Evolutionary conservation across 2,113 vertebrate genomes (phyloP).

Genomic region (Dissostichus mawsoni): DNA sequence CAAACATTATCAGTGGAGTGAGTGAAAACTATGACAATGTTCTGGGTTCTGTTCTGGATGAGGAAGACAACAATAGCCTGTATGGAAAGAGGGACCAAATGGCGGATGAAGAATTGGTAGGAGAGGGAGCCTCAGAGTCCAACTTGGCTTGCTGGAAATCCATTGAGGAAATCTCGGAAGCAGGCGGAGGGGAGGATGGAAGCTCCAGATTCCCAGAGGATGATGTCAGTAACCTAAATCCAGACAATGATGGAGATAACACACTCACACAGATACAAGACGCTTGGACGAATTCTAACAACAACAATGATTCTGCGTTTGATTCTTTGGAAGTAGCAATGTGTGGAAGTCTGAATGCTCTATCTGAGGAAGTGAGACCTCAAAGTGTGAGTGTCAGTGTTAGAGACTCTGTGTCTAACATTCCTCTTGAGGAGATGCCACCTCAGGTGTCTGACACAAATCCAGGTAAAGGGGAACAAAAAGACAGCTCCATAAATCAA

Average conservation of each 20-base stretch:
- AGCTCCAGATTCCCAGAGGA: slow-evolving; percentile 76
- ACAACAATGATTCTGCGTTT: slow-evolving; percentile 59
- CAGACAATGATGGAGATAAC: slow-evolving; percentile 64
- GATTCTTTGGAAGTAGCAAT: slow-evolving; percentile 58
- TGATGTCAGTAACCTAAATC: slow-evolving; percentile 82
- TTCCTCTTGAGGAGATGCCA: slow-evolving; percentile 74
- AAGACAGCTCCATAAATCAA: slow-evolving; percentile 51
- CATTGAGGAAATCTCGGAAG: slow-evolving; percentile 83
- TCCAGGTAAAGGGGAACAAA: slow-evolving; percentile 34
- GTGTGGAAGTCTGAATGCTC: slow-evolving; percentile 81
- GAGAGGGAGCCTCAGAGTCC: slow-evolving; percentile 71
- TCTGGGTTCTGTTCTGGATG: slow-evolving; percentile 64
- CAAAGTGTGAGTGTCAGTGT: slow-evolving; percentile 66
- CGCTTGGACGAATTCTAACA: slow-evolving; percentile 70
- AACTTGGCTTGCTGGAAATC: slow-evolving; percentile 81
- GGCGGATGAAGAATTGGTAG: slow-evolving; percentile 66
- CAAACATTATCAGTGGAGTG: slow-evolving; percentile 60
- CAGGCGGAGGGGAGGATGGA: slow-evolving; percentile 80
- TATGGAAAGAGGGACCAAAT: slow-evolving; percentile 64
- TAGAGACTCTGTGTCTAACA: slow-evolving; percentile 78
- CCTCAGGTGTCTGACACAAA: slow-evolving; percentile 28
- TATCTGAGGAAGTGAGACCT: slow-evolving; percentile 79
- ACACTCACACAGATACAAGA: slow-evolving; percentile 58
- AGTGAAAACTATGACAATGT: slow-evolving; percentile 64
- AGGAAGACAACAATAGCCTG: slow-evolving; percentile 79